These are phyloP conservation scores for Aspidiotus destructor DNA, from an alignment of 2,888 invertebrate genomes.

Conservation along the genomic window DNA sequence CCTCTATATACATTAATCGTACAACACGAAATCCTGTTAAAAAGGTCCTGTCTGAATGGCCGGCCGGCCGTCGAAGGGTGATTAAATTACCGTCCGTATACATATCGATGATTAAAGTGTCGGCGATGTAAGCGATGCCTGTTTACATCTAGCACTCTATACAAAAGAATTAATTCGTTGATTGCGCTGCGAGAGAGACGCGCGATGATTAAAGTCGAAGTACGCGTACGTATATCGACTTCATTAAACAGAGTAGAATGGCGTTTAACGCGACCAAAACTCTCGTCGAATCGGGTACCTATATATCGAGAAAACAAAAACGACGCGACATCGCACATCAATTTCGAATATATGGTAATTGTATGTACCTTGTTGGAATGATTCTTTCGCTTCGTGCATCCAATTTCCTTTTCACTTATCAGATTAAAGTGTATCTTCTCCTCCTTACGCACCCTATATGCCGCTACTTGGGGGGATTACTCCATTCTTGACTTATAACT, in stretches of 20 bases:
- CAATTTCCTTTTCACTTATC: slow-evolving; percentile 1
- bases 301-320: background rate
- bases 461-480: no score
- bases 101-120: slow-evolving; percentile 2
- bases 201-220: background rate
- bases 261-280: background rate
- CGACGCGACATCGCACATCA: background rate
- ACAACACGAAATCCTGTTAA: background rate
- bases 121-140: background rate
- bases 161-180: slow-evolving; percentile 4
- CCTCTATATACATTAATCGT: background rate
- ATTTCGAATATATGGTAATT: slow-evolving; percentile 4
- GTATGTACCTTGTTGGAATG: background rate
- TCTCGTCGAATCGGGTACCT: background rate
- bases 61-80: background rate
- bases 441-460: background rate
- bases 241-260: background rate
- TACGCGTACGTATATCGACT: background rate
- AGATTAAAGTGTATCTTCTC: background rate
- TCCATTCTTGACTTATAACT: no score
- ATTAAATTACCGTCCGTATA: background rate
- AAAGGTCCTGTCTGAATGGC: background rate
- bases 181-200: background rate
- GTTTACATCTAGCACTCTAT: background rate
- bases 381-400: slow-evolving; percentile 4